A percentile compares a stretch with the other conserved stretches of the same genome.
Conservation (phyloP, 2,113 vertebrate genomes). For the Mohoua ochrocephala region DNA sequence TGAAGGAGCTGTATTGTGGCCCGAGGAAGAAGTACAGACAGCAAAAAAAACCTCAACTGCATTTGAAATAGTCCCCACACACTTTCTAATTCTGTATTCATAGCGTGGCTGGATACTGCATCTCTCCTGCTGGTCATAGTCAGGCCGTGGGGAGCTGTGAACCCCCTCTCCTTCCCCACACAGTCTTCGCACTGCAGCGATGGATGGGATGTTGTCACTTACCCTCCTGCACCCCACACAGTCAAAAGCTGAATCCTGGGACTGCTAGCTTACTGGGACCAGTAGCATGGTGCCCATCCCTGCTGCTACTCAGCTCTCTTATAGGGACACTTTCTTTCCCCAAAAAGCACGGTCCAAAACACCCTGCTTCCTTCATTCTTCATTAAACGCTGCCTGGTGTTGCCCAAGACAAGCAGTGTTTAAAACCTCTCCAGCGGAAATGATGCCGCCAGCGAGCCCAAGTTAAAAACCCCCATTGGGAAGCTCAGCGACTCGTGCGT, state of each 20-base stretch:
- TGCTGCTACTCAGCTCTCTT: not conserved
- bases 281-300: not conserved
- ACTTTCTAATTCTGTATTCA: conserved; percentile 22
- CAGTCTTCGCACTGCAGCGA: not conserved
- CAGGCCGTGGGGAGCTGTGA: not conserved
- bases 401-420: not conserved
- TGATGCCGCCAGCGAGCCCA: not conserved
- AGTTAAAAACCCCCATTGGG: not conserved
- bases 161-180: not conserved
- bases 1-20: not conserved
- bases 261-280: not conserved
- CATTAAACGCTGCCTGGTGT: not conserved
- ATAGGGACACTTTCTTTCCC: fast-evolving
- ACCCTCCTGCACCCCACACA: not conserved
- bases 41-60: not conserved
- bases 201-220: not conserved
- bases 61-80: not conserved
- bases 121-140: not conserved
- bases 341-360: not conserved
- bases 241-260: not conserved
- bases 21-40: not conserved
- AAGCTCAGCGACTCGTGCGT: fast-evolving
- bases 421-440: not conserved
- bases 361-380: not conserved
- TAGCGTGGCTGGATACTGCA: not conserved